A percentile compares a stretch with the other conserved stretches of the same genome.
Conservation (phyloP, 2,797 vertebrate species). For the Aythya fuligula region DNA sequence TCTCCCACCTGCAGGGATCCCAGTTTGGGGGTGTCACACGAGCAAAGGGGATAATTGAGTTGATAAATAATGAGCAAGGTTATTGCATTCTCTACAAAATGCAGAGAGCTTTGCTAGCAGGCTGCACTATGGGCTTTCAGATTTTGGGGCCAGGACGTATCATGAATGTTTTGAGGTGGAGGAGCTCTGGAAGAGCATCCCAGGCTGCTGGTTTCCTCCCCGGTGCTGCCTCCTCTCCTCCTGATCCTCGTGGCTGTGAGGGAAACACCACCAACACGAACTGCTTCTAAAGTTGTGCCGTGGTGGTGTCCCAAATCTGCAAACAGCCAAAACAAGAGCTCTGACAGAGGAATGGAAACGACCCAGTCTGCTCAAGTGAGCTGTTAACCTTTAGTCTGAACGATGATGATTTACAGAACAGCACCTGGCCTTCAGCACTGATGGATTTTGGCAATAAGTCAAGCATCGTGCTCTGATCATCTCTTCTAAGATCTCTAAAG, state of each 20-base stretch:
- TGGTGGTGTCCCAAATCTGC: background rate
- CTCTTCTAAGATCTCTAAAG: background rate
- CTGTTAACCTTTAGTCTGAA: slow-evolving; percentile 7
- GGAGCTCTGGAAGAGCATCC: background rate
- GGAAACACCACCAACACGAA: background rate
- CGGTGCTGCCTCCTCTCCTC: background rate
- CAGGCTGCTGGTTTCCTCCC: background rate
- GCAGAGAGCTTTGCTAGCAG: background rate
- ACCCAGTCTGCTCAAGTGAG: background rate
- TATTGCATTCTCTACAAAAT: fast-evolving
- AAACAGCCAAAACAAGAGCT: background rate
- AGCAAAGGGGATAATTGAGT: background rate
- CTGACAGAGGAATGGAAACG: background rate
- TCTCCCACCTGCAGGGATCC: background rate
- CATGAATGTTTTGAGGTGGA: background rate
- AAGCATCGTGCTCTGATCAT: background rate
- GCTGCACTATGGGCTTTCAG: fast-evolving
- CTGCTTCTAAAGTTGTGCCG: background rate
- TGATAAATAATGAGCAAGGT: too few species aligned
- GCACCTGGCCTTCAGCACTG: background rate
- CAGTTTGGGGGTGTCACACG: background rate
- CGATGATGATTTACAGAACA: background rate
- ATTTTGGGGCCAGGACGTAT: background rate
- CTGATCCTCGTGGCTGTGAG: background rate
- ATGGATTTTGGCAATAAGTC: background rate